Conservation (phyloP, 2,888 invertebrate species). For the Adineta ricciae region DNA sequence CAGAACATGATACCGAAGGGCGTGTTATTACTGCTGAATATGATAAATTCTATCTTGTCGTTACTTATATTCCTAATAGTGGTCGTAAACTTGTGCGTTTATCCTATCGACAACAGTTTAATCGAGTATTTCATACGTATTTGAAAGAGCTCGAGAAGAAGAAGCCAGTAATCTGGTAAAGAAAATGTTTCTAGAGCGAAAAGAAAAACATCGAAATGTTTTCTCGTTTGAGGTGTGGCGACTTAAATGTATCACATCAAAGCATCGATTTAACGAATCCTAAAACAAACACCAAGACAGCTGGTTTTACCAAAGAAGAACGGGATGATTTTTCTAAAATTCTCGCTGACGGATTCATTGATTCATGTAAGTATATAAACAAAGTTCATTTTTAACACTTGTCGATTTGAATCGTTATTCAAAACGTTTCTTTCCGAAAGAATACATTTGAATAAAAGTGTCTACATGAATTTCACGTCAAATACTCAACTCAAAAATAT, state of each 20-base stretch:
- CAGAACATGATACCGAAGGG: constrained; percentile 61
- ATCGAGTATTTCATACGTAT: constrained; percentile 67
- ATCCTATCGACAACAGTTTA: constrained; percentile 75
- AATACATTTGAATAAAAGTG: no score
- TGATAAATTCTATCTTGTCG: constrained; percentile 73
- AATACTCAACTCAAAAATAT: no score
- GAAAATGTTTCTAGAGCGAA: not conserved
- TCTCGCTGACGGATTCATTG: constrained; percentile 54
- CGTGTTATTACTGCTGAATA: constrained; percentile 80
- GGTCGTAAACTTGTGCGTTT: constrained; percentile 76
- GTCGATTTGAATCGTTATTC: not conserved
- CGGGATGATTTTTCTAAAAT: constrained; percentile 77
- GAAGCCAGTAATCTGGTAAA: constrained; percentile 74
- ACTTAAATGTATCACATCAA: constrained; percentile 89
- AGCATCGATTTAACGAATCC: constrained; percentile 91
- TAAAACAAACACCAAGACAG: constrained; percentile 71
- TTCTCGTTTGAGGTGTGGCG: constrained; percentile 60
- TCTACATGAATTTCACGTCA: no score
- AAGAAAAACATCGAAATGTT: not conserved
- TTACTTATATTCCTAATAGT: constrained; percentile 78
- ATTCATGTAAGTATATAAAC: not conserved
- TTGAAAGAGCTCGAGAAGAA: constrained; percentile 68
- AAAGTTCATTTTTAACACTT: not conserved
- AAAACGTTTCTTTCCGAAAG: no score
- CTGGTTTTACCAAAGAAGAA: constrained; percentile 90